These are phyloP conservation scores for Diadromus collaris DNA, from an alignment of 2,888 invertebrate genomes.

Conservation along the genomic window DNA sequence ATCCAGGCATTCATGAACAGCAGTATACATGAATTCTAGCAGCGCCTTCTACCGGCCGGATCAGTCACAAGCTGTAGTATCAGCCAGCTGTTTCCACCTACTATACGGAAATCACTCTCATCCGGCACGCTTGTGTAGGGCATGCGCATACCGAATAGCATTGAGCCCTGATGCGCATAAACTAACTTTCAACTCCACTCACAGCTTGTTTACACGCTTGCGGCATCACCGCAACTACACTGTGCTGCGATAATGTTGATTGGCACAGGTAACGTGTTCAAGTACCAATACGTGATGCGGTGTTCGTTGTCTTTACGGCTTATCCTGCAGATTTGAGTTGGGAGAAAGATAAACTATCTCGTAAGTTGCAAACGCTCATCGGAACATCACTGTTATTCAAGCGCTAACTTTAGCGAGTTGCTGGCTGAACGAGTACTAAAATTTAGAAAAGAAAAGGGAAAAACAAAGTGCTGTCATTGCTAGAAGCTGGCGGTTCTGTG, in stretches of 20 bases:
- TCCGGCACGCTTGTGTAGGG: no score
- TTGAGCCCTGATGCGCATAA: not conserved
- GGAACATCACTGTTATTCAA: not conserved
- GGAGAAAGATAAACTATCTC: not conserved
- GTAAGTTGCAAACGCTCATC: not conserved
- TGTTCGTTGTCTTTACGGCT: not conserved
- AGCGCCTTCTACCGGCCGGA: no score
- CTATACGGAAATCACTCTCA: no score
- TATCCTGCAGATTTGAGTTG: not conserved
- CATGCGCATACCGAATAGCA: no score
- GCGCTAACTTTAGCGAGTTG: not conserved
- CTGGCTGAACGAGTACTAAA: not conserved
- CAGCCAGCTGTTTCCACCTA: no score
- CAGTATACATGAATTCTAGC: no score
- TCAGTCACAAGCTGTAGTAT: no score
- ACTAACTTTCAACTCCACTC: constrained; percentile 7
- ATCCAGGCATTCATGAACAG: no score
- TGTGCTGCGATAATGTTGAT: not conserved
- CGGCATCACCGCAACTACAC: not conserved
- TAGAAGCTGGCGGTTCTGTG: not conserved
- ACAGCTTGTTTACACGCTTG: constrained; percentile 6
- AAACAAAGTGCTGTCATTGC: not conserved
- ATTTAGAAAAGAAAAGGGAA: not conserved
- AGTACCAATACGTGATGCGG: constrained; percentile 1
- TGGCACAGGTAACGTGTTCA: not conserved